Base-by-base conservation (phyloP, 2,797 vertebrate species). In the Acestrorhynchus altus region DNA sequence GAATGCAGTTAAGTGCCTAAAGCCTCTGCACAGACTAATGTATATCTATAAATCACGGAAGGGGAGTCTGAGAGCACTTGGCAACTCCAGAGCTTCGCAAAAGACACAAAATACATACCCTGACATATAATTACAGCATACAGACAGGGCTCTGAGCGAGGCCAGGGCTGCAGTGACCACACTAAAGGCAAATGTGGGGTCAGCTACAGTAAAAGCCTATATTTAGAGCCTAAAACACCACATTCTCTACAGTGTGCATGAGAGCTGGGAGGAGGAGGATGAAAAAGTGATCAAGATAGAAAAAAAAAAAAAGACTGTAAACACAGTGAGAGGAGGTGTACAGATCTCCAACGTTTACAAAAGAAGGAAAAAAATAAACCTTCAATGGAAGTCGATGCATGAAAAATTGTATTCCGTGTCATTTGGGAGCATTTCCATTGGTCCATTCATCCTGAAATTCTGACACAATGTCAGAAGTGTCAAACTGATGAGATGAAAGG, bases 131-230 rank as follows among this genome's bases (percentile, higher is more conserved):
- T 94, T 92, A 92, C 84, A 87, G 85, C 85, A 84, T 84, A 82
- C 84, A 44, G 83, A 83, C 86, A 81, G 89, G 78, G 81, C 87
- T 88, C 84, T 89, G 89, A 90, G 90, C 90, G 86, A 88, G 90
- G 87, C 86, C 85, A 80, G 73, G 90, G 87, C 86, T 89, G 89
- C 88, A 89, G 84, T 87, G 90, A 89, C 94, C 93, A 93, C 93
- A 94, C 89, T 86, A 94, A 93, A 93, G 91, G 87, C 88, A 92
- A 91, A 92, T 90, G 85, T 92, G 84, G 90, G 92, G 92, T 92
- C 93, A 94, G 90, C 89, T 90, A 88, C 88, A 88, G 90, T 89
- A 90, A 92, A 86, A 91, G 88, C 87, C 86, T 94, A 92, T 94
- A 93, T 92, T 95, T 95, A 93, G 90, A 88, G 64, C 12, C 84